These are phyloP conservation scores for Salticus scenicus DNA, from an alignment of 2,888 invertebrate species.

Conservation along the genomic window DNA sequence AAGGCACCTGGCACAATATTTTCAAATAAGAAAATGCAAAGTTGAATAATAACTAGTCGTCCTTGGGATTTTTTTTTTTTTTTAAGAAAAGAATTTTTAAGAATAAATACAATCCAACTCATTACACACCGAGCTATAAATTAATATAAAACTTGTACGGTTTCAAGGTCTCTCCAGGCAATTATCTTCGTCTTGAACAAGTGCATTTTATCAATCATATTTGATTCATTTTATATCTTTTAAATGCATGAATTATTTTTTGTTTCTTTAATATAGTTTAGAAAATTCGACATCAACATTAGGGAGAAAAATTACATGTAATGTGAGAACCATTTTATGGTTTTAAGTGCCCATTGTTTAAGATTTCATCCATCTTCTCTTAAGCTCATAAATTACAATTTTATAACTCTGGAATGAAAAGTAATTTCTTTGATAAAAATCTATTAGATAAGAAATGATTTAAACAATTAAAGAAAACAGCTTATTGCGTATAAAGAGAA, in stretches of 20 bases:
- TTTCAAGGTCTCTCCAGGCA: slow-evolving; percentile 1
- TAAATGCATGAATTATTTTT: neutral
- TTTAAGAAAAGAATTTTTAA: neutral
- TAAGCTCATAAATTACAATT: neutral
- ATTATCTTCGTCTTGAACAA: neutral
- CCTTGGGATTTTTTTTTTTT: neutral
- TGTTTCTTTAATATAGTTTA: neutral
- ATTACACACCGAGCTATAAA: neutral
- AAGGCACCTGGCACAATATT: neutral
- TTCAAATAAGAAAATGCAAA: neutral
- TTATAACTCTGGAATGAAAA: neutral
- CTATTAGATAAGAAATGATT: neutral
- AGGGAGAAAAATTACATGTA: neutral
- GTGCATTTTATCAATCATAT: neutral
- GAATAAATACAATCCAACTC: neutral
- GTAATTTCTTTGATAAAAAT: neutral
- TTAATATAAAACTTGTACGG: neutral
- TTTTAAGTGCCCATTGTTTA: slow-evolving; percentile 3
- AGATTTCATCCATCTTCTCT: neutral
- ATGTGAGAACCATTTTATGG: neutral
- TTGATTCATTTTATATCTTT: slow-evolving; percentile 10
- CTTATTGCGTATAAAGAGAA: too few relatives aligned
- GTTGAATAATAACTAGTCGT: neutral
- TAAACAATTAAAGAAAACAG: too few relatives aligned
- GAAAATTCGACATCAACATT: neutral